Evolutionary conservation across 2,888 invertebrate genomes (phyloP).

Genomic region (Saturnia pavonia): DNA sequence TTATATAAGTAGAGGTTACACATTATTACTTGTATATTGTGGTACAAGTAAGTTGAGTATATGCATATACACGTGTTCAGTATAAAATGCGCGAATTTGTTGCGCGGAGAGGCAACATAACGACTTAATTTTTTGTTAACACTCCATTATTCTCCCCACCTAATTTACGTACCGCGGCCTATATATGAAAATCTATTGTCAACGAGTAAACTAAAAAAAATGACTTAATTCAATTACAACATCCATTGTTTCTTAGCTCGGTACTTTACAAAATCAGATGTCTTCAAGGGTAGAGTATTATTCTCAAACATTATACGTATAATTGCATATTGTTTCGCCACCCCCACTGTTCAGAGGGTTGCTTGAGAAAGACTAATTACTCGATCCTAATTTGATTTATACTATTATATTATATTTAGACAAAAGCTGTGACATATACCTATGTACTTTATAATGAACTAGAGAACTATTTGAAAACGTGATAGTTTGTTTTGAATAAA

Average conservation of each 20-base stretch:
- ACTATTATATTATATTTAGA: not conserved
- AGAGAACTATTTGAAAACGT: not conserved
- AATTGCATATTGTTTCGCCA: slow-evolving; percentile 35
- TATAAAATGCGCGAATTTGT: no score
- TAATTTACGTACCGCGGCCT: no score
- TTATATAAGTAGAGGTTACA: no score
- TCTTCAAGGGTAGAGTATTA: slow-evolving; percentile 30
- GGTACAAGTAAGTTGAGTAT: no score
- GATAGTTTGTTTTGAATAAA: not conserved
- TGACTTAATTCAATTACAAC: slow-evolving; percentile 8
- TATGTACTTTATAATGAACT: not conserved
- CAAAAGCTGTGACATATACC: not conserved
- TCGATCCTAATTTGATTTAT: slow-evolving; percentile 15
- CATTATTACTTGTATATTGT: no score
- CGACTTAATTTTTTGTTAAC: no score
- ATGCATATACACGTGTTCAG: no score
- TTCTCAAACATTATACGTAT: slow-evolving; percentile 32
- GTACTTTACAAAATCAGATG: slow-evolving; percentile 28
- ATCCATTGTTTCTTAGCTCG: slow-evolving; percentile 20
- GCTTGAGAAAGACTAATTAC: slow-evolving; percentile 18
- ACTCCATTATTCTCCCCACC: no score
- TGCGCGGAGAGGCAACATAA: no score
- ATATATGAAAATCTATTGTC: no score
- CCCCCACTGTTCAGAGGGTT: slow-evolving; percentile 14
- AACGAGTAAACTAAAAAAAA: no score